Conservation (phyloP, 2,797 vertebrate species). For the Enteromius paludinosus region DNA sequence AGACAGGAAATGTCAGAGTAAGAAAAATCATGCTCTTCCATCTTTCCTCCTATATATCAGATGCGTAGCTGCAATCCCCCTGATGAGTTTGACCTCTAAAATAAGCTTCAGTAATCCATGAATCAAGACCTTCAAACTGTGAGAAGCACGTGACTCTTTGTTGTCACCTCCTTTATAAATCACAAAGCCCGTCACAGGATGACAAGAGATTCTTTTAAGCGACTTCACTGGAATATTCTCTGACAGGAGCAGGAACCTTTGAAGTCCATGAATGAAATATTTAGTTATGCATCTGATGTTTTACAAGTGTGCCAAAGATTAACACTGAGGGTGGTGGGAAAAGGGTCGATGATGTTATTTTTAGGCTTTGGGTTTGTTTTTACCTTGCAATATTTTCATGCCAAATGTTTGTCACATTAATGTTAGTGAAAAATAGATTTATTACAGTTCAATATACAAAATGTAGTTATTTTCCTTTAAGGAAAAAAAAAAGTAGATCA, state of each 20-base stretch:
- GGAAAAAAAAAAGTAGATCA: too few species aligned
- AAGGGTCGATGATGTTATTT: neutral
- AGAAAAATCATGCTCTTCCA: constrained; percentile 14
- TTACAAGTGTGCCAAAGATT: constrained; percentile 14
- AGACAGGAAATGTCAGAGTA: constrained; percentile 15
- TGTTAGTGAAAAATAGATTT: neutral
- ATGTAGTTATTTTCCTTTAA: too few species aligned
- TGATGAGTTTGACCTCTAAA: constrained; percentile 44
- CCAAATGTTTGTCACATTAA: neutral
- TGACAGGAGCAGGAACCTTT: constrained; percentile 30
- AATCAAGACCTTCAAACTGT: constrained; percentile 35
- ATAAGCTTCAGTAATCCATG: constrained; percentile 27
- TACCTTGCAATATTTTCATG: neutral
- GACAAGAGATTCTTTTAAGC: constrained; percentile 26
- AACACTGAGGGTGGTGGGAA: neutral
- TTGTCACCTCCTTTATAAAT: constrained; percentile 40
- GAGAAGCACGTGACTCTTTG: constrained; percentile 33
- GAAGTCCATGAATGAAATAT: constrained; percentile 35
- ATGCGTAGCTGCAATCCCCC: neutral
- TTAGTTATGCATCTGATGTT: constrained; percentile 14
- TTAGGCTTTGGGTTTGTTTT: neutral
- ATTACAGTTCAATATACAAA: neutral
- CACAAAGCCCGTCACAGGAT: constrained; percentile 39
- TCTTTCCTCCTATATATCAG: constrained; percentile 11
- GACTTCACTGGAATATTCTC: constrained; percentile 15